These are phyloP conservation scores for Lasioglossum pauxillum DNA, from an alignment of 2,888 invertebrate genomes.

Conservation along the genomic window DNA sequence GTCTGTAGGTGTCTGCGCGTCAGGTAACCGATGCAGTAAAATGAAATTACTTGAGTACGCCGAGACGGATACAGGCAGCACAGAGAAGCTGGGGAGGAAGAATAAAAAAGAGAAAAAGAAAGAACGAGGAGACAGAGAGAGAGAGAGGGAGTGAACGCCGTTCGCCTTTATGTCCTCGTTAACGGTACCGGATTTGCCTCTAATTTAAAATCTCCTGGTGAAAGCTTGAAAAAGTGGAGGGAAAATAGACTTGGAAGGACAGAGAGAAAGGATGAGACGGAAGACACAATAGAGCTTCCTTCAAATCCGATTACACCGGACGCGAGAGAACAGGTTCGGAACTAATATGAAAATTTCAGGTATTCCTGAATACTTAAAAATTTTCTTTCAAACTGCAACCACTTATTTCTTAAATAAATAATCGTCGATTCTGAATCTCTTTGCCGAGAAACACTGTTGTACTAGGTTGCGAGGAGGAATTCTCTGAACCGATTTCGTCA, in stretches of 20 bases:
- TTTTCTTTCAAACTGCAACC: neutral
- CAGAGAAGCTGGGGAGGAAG: neutral
- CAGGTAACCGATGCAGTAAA: constrained; percentile 67
- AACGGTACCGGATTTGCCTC: constrained; percentile 57
- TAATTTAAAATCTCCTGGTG: constrained; percentile 49
- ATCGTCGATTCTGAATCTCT: neutral
- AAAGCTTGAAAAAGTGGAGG: constrained; percentile 15
- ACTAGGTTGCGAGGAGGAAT: neutral
- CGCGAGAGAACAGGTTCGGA: neutral
- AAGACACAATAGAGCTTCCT: constrained; percentile 18
- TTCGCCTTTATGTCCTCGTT: constrained; percentile 57
- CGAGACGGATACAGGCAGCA: neutral
- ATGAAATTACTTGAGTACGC: constrained; percentile 63
- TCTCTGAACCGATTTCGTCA: neutral
- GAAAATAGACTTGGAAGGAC: neutral
- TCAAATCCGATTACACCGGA: constrained; percentile 40
- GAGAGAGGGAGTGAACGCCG: constrained; percentile 15
- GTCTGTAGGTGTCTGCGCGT: constrained; percentile 53
- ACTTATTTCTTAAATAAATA: neutral
- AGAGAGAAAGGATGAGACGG: neutral
- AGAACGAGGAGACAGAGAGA: neutral
- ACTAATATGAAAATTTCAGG: neutral
- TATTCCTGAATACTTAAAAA: neutral
- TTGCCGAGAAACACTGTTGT: neutral
- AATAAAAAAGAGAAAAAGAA: neutral